Percentiles rank a stretch among this genome's conserved stretches.
Evolutionary conservation across 2,797 vertebrate species (phyloP).

Genomic region (Gymnocypris eckloni): DNA sequence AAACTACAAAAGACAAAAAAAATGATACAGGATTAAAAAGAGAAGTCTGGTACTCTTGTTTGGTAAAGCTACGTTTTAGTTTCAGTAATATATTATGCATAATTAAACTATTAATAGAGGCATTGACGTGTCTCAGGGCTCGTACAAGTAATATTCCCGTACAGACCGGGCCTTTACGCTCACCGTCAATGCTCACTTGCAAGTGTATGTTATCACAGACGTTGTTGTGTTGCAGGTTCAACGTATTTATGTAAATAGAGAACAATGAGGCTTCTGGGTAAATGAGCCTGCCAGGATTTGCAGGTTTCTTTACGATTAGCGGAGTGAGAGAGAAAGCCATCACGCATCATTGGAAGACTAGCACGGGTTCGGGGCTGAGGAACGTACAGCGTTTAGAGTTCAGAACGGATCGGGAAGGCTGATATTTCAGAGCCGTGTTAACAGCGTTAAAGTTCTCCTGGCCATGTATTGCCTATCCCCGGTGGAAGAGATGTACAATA

Average conservation of each 20-base stretch:
- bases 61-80: slow-evolving; percentile 90
- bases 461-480: slow-evolving; percentile 51
- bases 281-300: slow-evolving; percentile 77
- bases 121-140: slow-evolving; percentile 81
- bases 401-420: slow-evolving; percentile 9
- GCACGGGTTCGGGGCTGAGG: slow-evolving; percentile 20
- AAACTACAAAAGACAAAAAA: slow-evolving; percentile 14
- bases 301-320: slow-evolving; percentile 80
- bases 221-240: slow-evolving; percentile 96
- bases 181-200: slow-evolving; percentile 69
- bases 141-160: slow-evolving; percentile 85
- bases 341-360: slow-evolving; percentile 82
- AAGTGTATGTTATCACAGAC: slow-evolving; percentile 85
- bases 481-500: slow-evolving; percentile 79
- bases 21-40: slow-evolving; percentile 61
- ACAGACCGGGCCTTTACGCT: slow-evolving; percentile 74
- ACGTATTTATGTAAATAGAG: slow-evolving; percentile 91
- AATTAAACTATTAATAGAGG: slow-evolving; percentile 76
- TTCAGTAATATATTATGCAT: slow-evolving; percentile 82
- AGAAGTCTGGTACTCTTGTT: slow-evolving; percentile 95
- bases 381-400: slow-evolving; percentile 1
- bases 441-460: slow-evolving; percentile 44
- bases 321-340: slow-evolving; percentile 72
- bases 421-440: slow-evolving; percentile 48
- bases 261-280: slow-evolving; percentile 73